Base-by-base conservation (phyloP, 1,140 invertebrate species). In the Diabrotica virgifera region DNA sequence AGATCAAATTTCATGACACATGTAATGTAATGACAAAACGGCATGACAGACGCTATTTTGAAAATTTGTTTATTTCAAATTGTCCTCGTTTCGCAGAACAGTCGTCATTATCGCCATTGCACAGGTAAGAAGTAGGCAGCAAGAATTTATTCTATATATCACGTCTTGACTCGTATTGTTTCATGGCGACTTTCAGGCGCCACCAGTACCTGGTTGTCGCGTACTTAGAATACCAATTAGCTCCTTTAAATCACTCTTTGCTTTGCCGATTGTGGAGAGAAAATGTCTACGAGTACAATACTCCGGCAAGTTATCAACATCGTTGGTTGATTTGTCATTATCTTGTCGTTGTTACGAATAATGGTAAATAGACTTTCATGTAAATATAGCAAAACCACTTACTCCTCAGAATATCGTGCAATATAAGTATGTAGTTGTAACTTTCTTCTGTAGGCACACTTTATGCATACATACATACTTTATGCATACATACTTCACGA, bases 191-290 rank as follows among this genome's bases (percentile, higher is more conserved):
- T 59, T 11, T 13, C 40, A 65, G 69, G 69, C 69, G 69, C 69
- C 69, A 65, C 46, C 58, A 59, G 60, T 70, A 70, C 69, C 69
- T 68, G 63, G 58, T 62, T 59, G 69, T 59, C 63, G 64, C 66
- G 69, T 62, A 70, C 60, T 68, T 68, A 52, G 69, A 63, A 70
- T 70, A 65, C 62, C 69, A 70, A 70, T 70, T 70, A 68, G 66
- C 61, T 70, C 66, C 62, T 70, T 40, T 61, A 61, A 61, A 61
- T 61, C 59, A 61, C 50, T 61, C 58, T 35, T 36, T 46, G 37
- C 24, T 12, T 51, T 37, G 40, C 14, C 46, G 14, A 40, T 59
- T 36, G 12, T 9, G 58, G 24, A 12, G 5, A 13, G 40, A 38
- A 14, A 24, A 37, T 59, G 58, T 11, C 58, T 50, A 5, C 38